Evolutionary conservation across 2,888 invertebrate species (phyloP).

Genomic region (Notodonta ziczac): DNA sequence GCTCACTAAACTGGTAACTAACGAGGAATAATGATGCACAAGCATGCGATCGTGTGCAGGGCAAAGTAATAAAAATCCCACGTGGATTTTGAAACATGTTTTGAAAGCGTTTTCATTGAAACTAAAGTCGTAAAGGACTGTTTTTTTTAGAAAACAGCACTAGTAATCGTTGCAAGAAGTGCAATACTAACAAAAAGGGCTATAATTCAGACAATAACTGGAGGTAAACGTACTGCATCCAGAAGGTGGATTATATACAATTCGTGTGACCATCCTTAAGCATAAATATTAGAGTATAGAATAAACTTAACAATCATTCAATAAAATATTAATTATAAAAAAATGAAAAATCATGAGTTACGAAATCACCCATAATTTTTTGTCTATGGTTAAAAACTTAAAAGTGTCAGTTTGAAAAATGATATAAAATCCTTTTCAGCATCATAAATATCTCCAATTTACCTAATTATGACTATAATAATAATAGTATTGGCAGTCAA

Average conservation of each 20-base stretch:
- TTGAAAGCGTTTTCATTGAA: slow-evolving; percentile 13
- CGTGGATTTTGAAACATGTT: slow-evolving; percentile 30
- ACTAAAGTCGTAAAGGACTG: neutral
- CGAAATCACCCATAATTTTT: too few relatives aligned
- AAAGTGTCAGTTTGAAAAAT: neutral
- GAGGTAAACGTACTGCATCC: too few relatives aligned
- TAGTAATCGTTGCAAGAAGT: neutral
- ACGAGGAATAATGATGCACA: slow-evolving; percentile 61
- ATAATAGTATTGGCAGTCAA: slow-evolving; percentile 6
- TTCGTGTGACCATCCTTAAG: too few relatives aligned
- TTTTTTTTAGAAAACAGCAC: neutral
- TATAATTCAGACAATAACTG: neutral
- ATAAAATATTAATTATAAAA: too few relatives aligned
- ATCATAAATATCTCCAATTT: neutral
- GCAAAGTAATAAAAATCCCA: slow-evolving; percentile 37
- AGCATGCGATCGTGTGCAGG: slow-evolving; percentile 57
- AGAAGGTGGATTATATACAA: too few relatives aligned
- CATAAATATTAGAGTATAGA: too few relatives aligned
- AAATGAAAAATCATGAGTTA: too few relatives aligned
- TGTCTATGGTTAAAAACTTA: neutral
- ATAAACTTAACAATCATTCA: too few relatives aligned
- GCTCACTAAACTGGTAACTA: slow-evolving; percentile 57
- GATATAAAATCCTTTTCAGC: neutral
- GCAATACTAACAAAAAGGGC: neutral
- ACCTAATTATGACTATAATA: neutral